Evolutionary conservation across 2,797 vertebrate species (phyloP), one percentile per base, ranked within the genome.

Genomic region (Mionectes olivaceus): DNA sequence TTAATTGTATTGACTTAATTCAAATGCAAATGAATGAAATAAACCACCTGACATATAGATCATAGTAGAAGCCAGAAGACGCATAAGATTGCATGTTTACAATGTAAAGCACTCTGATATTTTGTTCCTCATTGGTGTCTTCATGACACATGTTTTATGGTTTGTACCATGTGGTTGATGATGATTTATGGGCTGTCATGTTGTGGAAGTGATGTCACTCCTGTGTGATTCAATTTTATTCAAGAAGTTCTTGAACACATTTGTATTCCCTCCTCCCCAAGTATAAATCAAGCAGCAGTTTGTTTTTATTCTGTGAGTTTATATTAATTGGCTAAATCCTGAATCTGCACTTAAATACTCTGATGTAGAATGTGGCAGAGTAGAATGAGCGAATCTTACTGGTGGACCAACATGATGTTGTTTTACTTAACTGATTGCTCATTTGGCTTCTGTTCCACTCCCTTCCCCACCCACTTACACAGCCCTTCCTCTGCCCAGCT

Each of bases 181-280:
- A 75, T 94, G 91, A 96, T 95, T 96, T 95, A 94, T 88, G 87
- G 33, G 46, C 86, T 89, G 70, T 91, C 93, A 28, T 69, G 73
- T 59, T 89, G 39, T 86, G 91, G 94, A 96, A 96, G 92, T 96
- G 93, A 93, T 73, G 79, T 97, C 93, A 95, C 75, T 95, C 37
- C n/a, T 69, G n/a, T 68, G 68, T 75, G 76, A 91, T 91, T 89
- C 78, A 82, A 47, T 92, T 86, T 73, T 82, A 83, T 93, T 87
- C 89, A 93, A 88, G 89, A 83, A 84, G 53, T 88, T 87, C 60
- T 73, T 53, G 63, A 91, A 80, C 52, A 43, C 63, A 79, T 83
- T 79, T 53, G 65, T 73, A 33, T 68, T 50, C 3, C 22, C 17
- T 37, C 28, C 18, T 19, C 41, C 61, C 56, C 49, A 73, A 44